Evolutionary conservation across 2,888 invertebrate species (phyloP).

Genomic region (Therioaphis trifolii): DNA sequence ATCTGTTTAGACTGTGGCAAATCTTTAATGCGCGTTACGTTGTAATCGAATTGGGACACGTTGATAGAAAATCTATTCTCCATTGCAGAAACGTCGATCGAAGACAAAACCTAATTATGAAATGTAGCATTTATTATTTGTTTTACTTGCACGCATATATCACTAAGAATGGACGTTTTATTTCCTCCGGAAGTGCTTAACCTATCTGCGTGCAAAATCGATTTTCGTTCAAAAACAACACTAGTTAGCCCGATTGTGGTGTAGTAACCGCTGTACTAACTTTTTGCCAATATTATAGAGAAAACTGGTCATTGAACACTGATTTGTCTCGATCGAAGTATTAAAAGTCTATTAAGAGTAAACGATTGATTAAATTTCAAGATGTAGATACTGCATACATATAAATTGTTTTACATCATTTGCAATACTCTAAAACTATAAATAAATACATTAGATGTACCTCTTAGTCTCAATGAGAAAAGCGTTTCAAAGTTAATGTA

Average conservation of each 20-base stretch:
- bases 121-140: slow-evolving; percentile 11
- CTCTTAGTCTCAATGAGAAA: too few species aligned
- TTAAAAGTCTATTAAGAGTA: not conserved
- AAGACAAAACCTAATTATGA: not conserved
- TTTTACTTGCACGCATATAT: slow-evolving; percentile 13
- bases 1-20: not conserved
- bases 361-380: not conserved
- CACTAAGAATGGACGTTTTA: not conserved
- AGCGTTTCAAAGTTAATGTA: too few species aligned
- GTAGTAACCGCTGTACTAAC: not conserved
- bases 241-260: not conserved
- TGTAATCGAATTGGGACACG: not conserved
- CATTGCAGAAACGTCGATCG: not conserved
- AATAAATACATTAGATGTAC: too few species aligned
- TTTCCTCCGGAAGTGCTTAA: slow-evolving; percentile 33
- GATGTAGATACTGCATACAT: too few species aligned
- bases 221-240: slow-evolving; percentile 56
- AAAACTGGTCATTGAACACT: not conserved
- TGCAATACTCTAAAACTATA: too few species aligned
- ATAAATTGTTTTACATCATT: too few species aligned
- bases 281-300: not conserved
- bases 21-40: not conserved
- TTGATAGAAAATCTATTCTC: slow-evolving; percentile 14
- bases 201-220: slow-evolving; percentile 16
- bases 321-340: not conserved